phyloP scores from a whole-genome alignment of 2,113 vertebrate species.

The Cacatua alba region DNA sequence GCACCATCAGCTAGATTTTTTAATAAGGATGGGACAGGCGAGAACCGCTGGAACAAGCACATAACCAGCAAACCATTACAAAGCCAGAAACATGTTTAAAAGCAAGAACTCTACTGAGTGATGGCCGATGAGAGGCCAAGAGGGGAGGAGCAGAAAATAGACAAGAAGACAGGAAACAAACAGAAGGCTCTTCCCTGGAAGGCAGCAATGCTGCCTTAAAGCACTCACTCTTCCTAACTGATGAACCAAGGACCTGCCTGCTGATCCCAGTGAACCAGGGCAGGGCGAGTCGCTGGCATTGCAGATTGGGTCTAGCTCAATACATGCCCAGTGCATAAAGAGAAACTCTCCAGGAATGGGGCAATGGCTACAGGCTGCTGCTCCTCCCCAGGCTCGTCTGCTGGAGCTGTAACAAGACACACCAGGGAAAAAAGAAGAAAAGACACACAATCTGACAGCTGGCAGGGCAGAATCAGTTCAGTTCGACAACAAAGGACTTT shows the following conservation, averaged over 20 bases:
- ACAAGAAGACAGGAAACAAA: background rate
- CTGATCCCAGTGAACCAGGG: background rate
- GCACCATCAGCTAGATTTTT: background rate
- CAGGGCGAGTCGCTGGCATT: background rate
- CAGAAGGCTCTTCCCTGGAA: background rate
- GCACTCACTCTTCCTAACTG: background rate
- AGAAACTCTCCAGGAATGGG: background rate
- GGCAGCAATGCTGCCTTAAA: background rate
- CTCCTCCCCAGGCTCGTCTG: background rate
- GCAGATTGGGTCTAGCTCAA: background rate
- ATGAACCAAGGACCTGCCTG: background rate
- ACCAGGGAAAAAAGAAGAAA: background rate
- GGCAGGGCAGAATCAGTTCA: background rate
- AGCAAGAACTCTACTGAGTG: background rate
- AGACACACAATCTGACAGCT: background rate
- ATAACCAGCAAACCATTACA: background rate
- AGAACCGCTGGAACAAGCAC: background rate
- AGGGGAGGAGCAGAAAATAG: background rate
- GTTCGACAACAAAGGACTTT: background rate
- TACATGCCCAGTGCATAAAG: rapidly evolving
- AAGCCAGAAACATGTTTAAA: background rate
- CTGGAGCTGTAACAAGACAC: background rate
- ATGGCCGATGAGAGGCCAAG: background rate
- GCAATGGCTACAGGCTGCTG: background rate
- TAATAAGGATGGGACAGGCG: background rate